These are phyloP conservation scores for Caenorhabditis angaria DNA, from an alignment of 2,888 invertebrate genomes.

Conservation along the genomic window DNA sequence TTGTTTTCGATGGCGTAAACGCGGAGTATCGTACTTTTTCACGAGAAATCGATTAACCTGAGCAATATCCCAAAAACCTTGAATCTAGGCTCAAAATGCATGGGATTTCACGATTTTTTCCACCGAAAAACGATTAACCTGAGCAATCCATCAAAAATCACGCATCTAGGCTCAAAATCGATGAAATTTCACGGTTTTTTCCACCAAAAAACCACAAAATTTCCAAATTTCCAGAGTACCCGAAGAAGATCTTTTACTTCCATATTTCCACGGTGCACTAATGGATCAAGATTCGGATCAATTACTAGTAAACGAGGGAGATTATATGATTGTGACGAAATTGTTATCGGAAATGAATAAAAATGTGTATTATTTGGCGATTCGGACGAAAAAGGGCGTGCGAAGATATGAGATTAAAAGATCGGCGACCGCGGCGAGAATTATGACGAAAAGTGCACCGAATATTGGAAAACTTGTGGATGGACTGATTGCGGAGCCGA, in stretches of 20 bases:
- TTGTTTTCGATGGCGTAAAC: no score
- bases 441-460: conserved; percentile 30
- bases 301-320: conserved; percentile 48
- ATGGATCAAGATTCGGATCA: conserved; percentile 59
- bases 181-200: no score
- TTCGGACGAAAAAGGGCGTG: conserved; percentile 32
- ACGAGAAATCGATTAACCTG: no score
- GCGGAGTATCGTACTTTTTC: no score
- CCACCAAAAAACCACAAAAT: no score
- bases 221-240: conserved; percentile 35
- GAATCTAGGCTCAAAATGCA: no score
- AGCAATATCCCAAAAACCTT: no score
- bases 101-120: no score
- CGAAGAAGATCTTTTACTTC: conserved; percentile 41
- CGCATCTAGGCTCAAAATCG: no score
- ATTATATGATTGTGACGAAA: conserved; percentile 29
- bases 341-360: conserved; percentile 26
- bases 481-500: conserved; percentile 34
- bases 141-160: no score
- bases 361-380: conserved; percentile 33
- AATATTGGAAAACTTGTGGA: conserved; percentile 49
- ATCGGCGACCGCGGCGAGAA: conserved; percentile 20
- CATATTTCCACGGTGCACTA: conserved; percentile 63
- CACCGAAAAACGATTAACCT: no score
- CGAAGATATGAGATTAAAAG: conserved; percentile 49